Percentiles rank a stretch among this genome's conserved stretches.
Conservation (phyloP, 2,888 invertebrate species). For the Brassicogethes aeneus region DNA sequence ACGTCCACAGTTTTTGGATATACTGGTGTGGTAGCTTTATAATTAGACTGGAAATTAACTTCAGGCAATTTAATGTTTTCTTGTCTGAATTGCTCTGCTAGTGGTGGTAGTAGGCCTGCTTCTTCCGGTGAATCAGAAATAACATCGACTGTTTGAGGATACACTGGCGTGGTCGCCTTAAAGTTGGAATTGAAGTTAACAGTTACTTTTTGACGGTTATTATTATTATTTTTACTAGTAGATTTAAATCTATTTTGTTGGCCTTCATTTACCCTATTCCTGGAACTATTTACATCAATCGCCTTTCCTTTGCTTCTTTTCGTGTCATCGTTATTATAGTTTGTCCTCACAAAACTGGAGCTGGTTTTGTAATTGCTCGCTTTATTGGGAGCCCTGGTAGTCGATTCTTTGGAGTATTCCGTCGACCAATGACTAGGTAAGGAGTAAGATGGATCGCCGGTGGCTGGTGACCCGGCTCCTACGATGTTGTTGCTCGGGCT, state of each 20-base stretch:
- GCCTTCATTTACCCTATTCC: not conserved
- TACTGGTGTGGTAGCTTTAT: conserved; percentile 27
- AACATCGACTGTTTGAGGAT: conserved; percentile 18
- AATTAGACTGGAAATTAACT: conserved; percentile 22
- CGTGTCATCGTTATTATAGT: not conserved
- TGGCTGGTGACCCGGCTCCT: conserved; percentile 40
- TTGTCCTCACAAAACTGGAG: not conserved
- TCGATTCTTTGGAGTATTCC: conserved; percentile 26
- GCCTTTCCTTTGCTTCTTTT: conserved; percentile 11
- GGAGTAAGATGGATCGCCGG: conserved; percentile 43
- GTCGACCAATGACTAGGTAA: conserved; percentile 51
- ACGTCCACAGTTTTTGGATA: conserved; percentile 27
- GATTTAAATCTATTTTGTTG: not conserved
- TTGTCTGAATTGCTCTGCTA: not conserved
- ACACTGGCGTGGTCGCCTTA: conserved; percentile 27
- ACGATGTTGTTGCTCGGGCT: conserved; percentile 34
- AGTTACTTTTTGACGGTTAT: not conserved
- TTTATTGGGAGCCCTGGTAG: conserved; percentile 6
- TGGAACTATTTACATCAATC: conserved; percentile 11
- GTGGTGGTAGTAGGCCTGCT: not conserved
- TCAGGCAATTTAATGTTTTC: not conserved
- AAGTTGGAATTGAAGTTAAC: conserved; percentile 23
- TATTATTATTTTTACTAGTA: too few relatives aligned
- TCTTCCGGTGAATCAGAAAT: not conserved
- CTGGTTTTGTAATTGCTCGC: not conserved